Evolutionary conservation across 2,888 invertebrate genomes (phyloP).

Genomic region (Cryptocheilus praepositus): DNA sequence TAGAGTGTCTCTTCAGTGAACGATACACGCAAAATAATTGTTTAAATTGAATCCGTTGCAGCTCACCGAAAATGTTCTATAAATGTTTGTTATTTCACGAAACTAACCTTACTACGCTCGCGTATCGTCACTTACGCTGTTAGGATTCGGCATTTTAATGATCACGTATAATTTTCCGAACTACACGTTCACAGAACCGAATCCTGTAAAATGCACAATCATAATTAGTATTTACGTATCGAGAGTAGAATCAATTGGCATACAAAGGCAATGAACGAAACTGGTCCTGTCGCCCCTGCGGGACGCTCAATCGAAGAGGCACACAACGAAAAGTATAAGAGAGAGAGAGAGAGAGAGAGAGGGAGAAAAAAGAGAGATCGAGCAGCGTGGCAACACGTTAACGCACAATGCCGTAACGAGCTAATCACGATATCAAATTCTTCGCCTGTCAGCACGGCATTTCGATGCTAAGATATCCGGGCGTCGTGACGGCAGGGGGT

Average conservation of each 20-base stretch:
- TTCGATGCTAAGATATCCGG: constrained; percentile 71
- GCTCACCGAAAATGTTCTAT: no score
- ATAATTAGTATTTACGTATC: constrained; percentile 20
- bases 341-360: neutral
- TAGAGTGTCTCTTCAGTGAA: constrained; percentile 3
- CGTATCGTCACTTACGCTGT: no score
- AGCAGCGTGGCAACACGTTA: constrained; percentile 8
- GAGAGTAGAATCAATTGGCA: constrained; percentile 40
- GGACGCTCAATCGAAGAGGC: constrained; percentile 15
- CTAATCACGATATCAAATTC: constrained; percentile 75
- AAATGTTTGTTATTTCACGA: no score
- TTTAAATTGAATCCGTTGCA: no score
- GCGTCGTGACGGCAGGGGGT: constrained; percentile 64
- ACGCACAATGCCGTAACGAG: constrained; percentile 67
- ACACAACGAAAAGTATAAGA: constrained; percentile 26
- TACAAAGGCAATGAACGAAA: constrained; percentile 7
- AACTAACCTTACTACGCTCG: neutral
- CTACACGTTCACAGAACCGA: neutral
- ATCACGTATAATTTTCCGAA: no score
- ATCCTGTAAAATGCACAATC: neutral
- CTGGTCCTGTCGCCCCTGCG: neutral
- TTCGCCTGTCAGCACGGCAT: constrained; percentile 72
- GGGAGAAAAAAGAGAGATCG: neutral
- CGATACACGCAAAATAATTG: no score
- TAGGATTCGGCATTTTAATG: no score